Evolutionary conservation across 2,113 vertebrate species (phyloP), one percentile per base, ranked within the genome.

Genomic region (Suricata suricatta): DNA sequence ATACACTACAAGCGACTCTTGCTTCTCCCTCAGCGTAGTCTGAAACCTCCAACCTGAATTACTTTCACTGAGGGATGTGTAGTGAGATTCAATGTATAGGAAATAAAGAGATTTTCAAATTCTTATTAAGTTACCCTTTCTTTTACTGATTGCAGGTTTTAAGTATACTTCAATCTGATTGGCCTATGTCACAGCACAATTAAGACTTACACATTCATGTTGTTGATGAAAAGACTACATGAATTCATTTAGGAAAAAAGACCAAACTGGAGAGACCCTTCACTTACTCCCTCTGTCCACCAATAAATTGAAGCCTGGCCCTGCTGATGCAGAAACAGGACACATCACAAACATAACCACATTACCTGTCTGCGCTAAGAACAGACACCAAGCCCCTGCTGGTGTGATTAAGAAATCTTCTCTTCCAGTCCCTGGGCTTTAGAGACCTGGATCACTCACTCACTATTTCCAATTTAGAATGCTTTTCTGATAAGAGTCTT

Each of bases 361-460:
- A 60, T 97, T 98, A 98, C 90, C 95, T 93, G 98, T 97, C 93
- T 97, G 92, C 77, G 96, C 98, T 98, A 98, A 98, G 97, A 98
- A 98, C 92, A 98, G 98, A 98, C 98, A 98, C 96, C 96, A 98
- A 98, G 97, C 93, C 97, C 93, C 98, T 98, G 98, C 95, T 98
- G 98, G 97, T 98, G 96, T 98, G 98, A 99, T 98, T 98, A 98
- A 98, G 98, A 98, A 98, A 98, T 99, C 97, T 99, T 99, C 90
- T 97, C 97, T 98, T 98, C 98, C 90, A 97, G 97, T 98, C 96
- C 94, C 85, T 98, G 98, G 98, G 98, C 97, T 98, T 98, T 98
- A 94, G 97, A 98, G 97, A 98, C 97, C 95, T 98, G 96, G 98
- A 98, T 98, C 97, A 98, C 97, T 98, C 98, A 94, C 97, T 98